A percentile compares a stretch with the other conserved stretches of the same genome.
phyloP scores from a whole-genome alignment of 2,797 vertebrate species.

The Myripristis jacobus region DNA sequence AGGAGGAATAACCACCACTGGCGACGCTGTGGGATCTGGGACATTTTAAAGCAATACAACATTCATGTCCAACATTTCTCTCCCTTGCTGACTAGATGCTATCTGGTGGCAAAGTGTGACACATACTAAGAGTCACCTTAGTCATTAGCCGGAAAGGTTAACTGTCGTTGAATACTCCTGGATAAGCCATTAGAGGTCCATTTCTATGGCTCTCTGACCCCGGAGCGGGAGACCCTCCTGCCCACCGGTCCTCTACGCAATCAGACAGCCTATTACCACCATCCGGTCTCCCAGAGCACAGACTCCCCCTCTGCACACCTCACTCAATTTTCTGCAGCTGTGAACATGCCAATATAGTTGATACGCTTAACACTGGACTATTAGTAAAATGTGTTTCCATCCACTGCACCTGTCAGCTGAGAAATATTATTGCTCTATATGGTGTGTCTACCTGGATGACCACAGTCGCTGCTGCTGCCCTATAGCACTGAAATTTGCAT shows the following conservation, averaged over 20 bases:
- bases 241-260: conserved; percentile 42
- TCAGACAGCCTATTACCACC: conserved; percentile 71
- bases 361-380: conserved; percentile 71
- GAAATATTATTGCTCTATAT: conserved; percentile 52
- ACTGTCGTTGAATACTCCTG: conserved; percentile 66
- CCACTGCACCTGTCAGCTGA: conserved; percentile 50
- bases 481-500: conserved; percentile 1
- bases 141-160: conserved; percentile 73
- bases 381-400: conserved; percentile 70
- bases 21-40: conserved; percentile 5
- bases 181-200: conserved; percentile 67
- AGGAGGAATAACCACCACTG: conserved; percentile 35
- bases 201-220: conserved; percentile 57
- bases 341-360: conserved; percentile 79
- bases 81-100: conserved; percentile 55
- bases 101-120: conserved; percentile 34
- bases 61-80: conserved; percentile 70
- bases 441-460: conserved; percentile 10
- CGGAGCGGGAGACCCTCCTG: conserved; percentile 29
- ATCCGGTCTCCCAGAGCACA: conserved; percentile 54
- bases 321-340: conserved; percentile 83
- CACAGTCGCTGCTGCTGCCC: background rate
- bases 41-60: conserved; percentile 62
- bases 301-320: conserved; percentile 56
- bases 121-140: conserved; percentile 65